These are phyloP conservation scores for Hylaea fasciaria DNA, from an alignment of 2,888 invertebrate species.

Conservation along the genomic window DNA sequence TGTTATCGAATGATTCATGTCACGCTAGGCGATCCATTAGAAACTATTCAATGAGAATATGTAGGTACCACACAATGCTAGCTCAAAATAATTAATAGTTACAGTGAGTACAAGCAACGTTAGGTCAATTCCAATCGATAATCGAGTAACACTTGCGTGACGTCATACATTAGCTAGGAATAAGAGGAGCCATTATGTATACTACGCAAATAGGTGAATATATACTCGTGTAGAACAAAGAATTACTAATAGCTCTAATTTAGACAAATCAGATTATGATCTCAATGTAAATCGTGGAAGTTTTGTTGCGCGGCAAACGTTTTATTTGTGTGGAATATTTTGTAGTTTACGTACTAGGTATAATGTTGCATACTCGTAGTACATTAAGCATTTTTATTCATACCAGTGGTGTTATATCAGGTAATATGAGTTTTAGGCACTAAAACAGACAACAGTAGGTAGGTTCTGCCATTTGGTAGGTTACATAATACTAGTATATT, in stretches of 20 bases:
- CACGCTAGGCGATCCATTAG: neutral
- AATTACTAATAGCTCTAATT: too few species aligned
- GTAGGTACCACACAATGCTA: neutral
- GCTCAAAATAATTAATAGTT: too few species aligned
- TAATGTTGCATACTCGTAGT: too few species aligned
- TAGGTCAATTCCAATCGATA: constrained; percentile 17
- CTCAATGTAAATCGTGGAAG: neutral
- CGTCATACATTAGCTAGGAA: constrained; percentile 27
- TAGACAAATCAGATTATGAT: neutral
- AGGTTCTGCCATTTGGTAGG: too few species aligned
- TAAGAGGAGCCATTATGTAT: constrained; percentile 18
- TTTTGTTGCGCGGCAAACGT: neutral
- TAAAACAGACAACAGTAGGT: too few species aligned
- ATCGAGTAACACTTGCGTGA: constrained; percentile 21
- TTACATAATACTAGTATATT: too few species aligned
- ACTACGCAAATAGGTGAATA: constrained; percentile 3
- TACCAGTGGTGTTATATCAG: too few species aligned
- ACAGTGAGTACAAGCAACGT: too few species aligned
- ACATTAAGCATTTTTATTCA: too few species aligned
- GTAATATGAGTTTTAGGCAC: too few species aligned
- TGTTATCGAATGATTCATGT: neutral
- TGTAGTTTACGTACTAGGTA: too few species aligned
- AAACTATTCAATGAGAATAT: neutral
- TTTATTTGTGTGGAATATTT: too few species aligned
- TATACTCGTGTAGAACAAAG: neutral